phyloP scores from a whole-genome alignment of 2,113 vertebrate genomes.

The Andinoacara biseriatus region DNA sequence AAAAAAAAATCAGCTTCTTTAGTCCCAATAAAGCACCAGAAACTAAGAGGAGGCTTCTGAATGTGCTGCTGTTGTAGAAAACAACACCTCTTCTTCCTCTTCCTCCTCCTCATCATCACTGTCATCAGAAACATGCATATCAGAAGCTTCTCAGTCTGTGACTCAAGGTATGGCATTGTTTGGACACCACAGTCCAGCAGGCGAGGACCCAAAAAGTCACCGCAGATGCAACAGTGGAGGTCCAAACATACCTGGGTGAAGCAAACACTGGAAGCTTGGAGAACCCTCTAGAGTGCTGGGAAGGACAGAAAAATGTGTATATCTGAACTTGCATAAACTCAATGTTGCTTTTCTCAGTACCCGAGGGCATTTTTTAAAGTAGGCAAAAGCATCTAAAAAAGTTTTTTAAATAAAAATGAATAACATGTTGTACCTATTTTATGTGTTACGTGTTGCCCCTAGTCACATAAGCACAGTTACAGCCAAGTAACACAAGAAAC shows the following conservation, averaged over 20 bases:
- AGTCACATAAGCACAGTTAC: not conserved
- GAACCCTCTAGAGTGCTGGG: no score
- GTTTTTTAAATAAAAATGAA: fast-evolving
- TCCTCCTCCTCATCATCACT: not conserved
- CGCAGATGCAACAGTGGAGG: not conserved
- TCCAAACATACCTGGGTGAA: not conserved
- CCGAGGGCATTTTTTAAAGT: not conserved
- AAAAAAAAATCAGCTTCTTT: not conserved
- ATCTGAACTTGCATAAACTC: fast-evolving
- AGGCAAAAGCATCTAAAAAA: not conserved
- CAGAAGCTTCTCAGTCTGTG: not conserved
- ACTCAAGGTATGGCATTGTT: fast-evolving
- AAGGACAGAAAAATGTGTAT: not conserved
- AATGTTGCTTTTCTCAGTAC: not conserved
- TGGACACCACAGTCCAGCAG: not conserved
- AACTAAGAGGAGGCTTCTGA: not conserved
- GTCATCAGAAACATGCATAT: not conserved
- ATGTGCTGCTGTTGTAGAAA: not conserved
- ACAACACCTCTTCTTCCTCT: not conserved
- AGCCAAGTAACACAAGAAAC: fast-evolving
- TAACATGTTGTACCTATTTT: not conserved
- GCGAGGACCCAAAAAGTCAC: fast-evolving
- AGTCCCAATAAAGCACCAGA: not conserved
- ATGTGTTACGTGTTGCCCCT: fast-evolving
- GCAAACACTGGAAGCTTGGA: not conserved